These are phyloP conservation scores for Formica exsecta DNA, from an alignment of 1,140 invertebrate genomes.

Conservation along the genomic window DNA sequence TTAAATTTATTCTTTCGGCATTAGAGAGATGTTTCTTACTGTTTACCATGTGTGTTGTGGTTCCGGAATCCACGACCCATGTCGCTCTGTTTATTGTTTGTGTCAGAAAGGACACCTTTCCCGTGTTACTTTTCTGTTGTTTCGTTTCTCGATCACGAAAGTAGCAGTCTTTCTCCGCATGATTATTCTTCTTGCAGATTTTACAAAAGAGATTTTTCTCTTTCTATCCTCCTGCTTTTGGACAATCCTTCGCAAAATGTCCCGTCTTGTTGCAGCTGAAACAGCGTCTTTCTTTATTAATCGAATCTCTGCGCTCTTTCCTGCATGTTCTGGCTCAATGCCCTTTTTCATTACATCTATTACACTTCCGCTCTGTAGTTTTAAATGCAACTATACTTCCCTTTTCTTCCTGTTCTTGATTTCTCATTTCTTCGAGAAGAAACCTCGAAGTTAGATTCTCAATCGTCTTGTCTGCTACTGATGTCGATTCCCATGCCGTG, in stretches of 20 bases:
- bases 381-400: not conserved
- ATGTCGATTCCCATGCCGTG: not conserved
- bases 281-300: not conserved
- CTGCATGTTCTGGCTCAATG: no score
- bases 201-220: no score
- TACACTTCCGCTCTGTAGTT: not conserved
- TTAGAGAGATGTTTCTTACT: no score
- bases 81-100: no score
- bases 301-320: no score
- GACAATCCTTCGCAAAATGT: not conserved
- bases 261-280: not conserved
- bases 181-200: no score
- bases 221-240: no score
- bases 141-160: not conserved
- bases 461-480: not conserved
- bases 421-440: not conserved
- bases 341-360: no score
- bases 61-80: no score
- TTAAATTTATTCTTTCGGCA: no score
- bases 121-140: not conserved
- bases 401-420: not conserved
- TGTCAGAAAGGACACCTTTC: not conserved
- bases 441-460: not conserved
- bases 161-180: no score
- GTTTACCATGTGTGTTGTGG: no score